Base-by-base conservation (phyloP, 2,888 invertebrate species). In the Idaea aversata region DNA sequence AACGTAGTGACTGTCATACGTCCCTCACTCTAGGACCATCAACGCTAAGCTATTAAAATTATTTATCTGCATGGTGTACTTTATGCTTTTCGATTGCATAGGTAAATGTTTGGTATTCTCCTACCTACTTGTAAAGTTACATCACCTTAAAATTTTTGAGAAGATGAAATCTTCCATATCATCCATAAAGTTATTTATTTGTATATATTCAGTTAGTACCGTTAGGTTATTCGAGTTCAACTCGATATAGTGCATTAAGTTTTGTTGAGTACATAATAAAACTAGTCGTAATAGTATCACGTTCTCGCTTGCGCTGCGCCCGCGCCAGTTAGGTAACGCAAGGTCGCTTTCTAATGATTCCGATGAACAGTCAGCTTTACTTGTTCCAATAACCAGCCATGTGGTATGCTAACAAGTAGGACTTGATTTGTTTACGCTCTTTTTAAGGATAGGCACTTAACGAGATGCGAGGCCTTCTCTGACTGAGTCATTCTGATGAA, bases 271-370 rank as follows among this genome's bases (percentile, higher is more conserved):
- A 13, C 47, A 47, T 47, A 47, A 47, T 47, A 47, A 47, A 47
- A 16, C 58, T 16, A 58, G 58, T 58, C 5, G 69, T 68, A 71
- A 72, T 70, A 73, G 72, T 70, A 68, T 65, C 74, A 73, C 72
- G 77, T 70, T 61, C 63, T 59, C 61, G 69, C 71, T 64, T 72
- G 25, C 25, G 25, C 25, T 70, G 65, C 65, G 67, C 72, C 47
- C 70, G 65, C 65, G 67, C 72, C 68, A 65, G 72, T 78, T 76
- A 76, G 76, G 76, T 76, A 80, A 81, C 72, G 73, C 83, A 83
- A 84, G 84, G 84, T 82, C 84, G 84, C 83, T 84, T 84, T 84
- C 84, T 79, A 83, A 78, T 74, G 72, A 72, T 73, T 74, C 76
- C 73, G 68, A 70, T 65, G 64, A 70, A 61, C 64, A 61, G 65